Conservation (phyloP, 2,888 invertebrate genomes). For the Parasteatoda lunata region DNA sequence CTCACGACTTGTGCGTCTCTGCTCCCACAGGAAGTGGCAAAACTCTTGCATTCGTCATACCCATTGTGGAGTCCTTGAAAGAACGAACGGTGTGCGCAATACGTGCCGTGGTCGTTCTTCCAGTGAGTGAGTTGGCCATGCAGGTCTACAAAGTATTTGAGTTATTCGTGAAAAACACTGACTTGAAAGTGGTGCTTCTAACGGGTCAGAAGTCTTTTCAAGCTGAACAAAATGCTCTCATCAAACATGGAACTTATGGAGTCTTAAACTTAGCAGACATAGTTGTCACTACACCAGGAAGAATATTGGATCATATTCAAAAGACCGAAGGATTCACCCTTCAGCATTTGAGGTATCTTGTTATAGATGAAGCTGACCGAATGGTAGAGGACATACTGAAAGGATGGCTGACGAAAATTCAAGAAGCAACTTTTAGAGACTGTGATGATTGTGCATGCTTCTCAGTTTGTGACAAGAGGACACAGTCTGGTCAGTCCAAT, state of each 20-base stretch:
- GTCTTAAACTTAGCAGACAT: constrained; percentile 77
- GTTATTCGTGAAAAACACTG: constrained; percentile 75
- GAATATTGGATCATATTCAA: constrained; percentile 77
- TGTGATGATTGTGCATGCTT: constrained; percentile 51
- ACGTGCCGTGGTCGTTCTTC: constrained; percentile 91
- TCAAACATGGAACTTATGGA: constrained; percentile 78
- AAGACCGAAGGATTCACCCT: constrained; percentile 73
- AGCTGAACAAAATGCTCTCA: constrained; percentile 73
- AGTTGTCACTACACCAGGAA: constrained; percentile 77
- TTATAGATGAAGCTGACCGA: constrained; percentile 98
- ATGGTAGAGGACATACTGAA: constrained; percentile 93
- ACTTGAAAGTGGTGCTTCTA: constrained; percentile 81
- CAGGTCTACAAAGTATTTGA: constrained; percentile 90
- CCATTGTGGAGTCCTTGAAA: constrained; percentile 85
- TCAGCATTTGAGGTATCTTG: constrained; percentile 79
- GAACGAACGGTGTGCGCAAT: constrained; percentile 80
- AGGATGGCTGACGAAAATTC: constrained; percentile 81
- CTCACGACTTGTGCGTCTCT: constrained; percentile 94
- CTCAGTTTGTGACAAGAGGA: constrained; percentile 13
- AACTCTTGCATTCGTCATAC: constrained; percentile 94
- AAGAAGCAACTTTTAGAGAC: constrained; percentile 67
- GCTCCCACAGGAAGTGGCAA: constrained; percentile 99
- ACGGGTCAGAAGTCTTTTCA: constrained; percentile 79
- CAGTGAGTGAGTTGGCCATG: constrained; percentile 91
- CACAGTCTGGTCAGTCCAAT: constrained; percentile 18